These are phyloP conservation scores for Cherax quadricarinatus DNA, from an alignment of 1,140 invertebrate species.

Conservation along the genomic window DNA sequence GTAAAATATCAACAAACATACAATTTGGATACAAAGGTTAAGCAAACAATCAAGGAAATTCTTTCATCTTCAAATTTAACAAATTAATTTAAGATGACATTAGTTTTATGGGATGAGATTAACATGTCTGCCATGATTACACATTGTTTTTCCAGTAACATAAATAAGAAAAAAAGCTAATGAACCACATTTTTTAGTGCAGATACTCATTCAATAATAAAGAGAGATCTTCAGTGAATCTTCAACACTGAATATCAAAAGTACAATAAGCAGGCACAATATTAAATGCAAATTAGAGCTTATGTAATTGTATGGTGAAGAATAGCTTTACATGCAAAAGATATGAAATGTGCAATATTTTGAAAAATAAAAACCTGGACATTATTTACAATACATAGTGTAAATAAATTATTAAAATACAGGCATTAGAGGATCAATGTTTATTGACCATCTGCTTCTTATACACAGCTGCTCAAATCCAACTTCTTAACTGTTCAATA, in stretches of 20 bases:
- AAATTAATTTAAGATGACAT: slow-evolving; percentile 17
- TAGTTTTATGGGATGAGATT: neutral
- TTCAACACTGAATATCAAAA: neutral
- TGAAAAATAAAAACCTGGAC: neutral
- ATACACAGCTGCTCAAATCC: neutral
- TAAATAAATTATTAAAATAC: neutral
- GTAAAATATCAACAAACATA: neutral
- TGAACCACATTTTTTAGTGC: neutral
- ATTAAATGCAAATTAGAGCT: slow-evolving; percentile 2
- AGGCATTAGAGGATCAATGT: neutral
- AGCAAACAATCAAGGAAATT: neutral
- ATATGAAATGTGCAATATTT: neutral
- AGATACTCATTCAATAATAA: neutral
- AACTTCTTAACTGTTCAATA: neutral
- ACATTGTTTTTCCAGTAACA: neutral
- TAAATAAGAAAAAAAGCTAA: neutral
- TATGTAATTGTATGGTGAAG: neutral
- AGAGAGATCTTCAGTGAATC: neutral
- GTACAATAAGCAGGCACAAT: neutral
- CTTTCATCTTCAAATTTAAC: slow-evolving; percentile 16
- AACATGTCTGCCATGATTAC: slow-evolving; percentile 10
- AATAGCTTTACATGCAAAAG: neutral
- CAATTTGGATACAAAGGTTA: neutral
- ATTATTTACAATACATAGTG: neutral
- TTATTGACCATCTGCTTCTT: neutral